Evolutionary conservation across 2,113 vertebrate genomes (phyloP).

Genomic region (Riparia riparia): DNA sequence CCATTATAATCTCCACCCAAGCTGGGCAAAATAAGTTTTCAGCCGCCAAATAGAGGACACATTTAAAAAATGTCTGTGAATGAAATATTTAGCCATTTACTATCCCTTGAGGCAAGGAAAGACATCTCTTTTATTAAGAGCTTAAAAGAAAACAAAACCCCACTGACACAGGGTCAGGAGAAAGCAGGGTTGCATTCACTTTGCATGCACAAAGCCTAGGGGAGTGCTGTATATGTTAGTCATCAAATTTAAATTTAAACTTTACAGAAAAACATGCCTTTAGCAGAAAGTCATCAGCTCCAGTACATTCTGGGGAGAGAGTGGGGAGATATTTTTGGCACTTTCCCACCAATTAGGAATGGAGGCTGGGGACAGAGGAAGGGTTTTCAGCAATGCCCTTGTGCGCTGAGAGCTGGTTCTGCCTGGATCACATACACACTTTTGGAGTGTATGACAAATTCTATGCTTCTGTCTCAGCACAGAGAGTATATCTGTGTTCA

Average conservation of each 20-base stretch:
- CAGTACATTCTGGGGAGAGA: not conserved
- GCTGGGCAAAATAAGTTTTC: not conserved
- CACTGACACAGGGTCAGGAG: not conserved
- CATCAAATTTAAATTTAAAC: conserved; percentile 47
- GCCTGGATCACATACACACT: not conserved
- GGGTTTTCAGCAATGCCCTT: not conserved
- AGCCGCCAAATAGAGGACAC: not conserved
- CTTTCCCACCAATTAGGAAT: not conserved
- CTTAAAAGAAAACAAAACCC: conserved; percentile 20
- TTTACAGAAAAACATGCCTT: not conserved
- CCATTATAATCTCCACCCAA: not conserved
- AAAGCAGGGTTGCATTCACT: conserved; percentile 22
- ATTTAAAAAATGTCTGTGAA: not conserved
- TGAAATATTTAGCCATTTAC: conserved; percentile 23
- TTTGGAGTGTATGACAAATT: not conserved
- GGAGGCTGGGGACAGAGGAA: not conserved
- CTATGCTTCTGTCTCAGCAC: not conserved
- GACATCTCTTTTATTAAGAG: conserved; percentile 16
- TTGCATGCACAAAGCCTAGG: conserved; percentile 20
- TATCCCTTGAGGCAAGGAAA: conserved; percentile 13
- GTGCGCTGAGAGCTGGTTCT: not conserved
- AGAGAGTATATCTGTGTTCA: not conserved
- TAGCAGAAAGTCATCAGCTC: conserved; percentile 6
- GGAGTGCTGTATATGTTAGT: conserved; percentile 35
- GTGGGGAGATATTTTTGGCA: not conserved